These are phyloP conservation scores for Tragelaphus strepsiceros DNA, from an alignment of 2,113 vertebrate species.

Conservation along the genomic window DNA sequence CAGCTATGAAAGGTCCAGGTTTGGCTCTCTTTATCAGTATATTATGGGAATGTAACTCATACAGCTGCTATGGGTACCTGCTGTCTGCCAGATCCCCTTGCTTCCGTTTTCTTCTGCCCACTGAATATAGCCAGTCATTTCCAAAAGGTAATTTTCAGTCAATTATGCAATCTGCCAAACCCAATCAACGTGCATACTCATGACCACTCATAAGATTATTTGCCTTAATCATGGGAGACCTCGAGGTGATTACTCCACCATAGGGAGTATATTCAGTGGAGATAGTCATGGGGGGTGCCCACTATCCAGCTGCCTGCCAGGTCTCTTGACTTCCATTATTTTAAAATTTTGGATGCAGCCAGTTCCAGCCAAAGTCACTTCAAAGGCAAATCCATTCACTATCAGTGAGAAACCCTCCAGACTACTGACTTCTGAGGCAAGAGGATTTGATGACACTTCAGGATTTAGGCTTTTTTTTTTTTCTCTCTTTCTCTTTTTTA, in stretches of 20 bases:
- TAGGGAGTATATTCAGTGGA: conserved; percentile 37
- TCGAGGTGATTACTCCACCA: conserved; percentile 40
- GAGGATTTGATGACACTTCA: not conserved
- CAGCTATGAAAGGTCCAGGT: conserved; percentile 24
- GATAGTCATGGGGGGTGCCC: not conserved
- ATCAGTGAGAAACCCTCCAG: not conserved
- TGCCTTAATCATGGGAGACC: conserved; percentile 61
- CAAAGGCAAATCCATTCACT: conserved; percentile 59
- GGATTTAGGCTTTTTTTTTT: not conserved
- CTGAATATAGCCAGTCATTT: conserved; percentile 46
- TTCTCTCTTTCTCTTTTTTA: not conserved
- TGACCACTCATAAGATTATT: conserved; percentile 64
- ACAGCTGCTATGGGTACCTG: conserved; percentile 52
- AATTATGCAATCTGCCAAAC: conserved; percentile 60
- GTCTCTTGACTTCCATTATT: conserved; percentile 57
- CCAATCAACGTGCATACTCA: conserved; percentile 57
- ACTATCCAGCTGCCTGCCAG: conserved; percentile 18
- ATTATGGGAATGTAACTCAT: conserved; percentile 54
- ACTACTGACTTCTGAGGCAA: not conserved
- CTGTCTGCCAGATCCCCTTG: conserved; percentile 57
- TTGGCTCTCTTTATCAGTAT: conserved; percentile 51
- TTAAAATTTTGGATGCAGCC: not conserved
- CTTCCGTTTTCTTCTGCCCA: conserved; percentile 46
- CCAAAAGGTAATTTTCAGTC: conserved; percentile 66
- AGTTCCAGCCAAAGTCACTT: conserved; percentile 43